Conservation (phyloP, 2,113 vertebrate genomes). For the Pelusios castaneus region DNA sequence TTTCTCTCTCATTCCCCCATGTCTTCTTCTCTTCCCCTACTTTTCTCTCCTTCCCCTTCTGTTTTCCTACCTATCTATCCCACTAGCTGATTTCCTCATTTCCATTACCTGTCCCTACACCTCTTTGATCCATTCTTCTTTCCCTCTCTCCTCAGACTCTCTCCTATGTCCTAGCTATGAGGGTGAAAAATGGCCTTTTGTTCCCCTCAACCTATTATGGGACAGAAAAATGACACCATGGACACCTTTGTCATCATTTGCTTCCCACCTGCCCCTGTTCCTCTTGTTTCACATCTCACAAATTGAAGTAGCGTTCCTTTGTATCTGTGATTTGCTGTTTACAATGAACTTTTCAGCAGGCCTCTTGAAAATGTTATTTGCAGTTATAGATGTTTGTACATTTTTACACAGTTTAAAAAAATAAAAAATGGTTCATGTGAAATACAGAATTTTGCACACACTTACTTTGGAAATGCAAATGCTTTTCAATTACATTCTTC, state of each 20-base stretch:
- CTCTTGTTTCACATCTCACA: background rate
- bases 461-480: background rate
- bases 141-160: background rate
- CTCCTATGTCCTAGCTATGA: background rate
- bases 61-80: background rate
- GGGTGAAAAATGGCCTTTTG: background rate
- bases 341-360: background rate
- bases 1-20: background rate
- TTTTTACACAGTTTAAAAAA: background rate
- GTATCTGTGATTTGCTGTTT: background rate
- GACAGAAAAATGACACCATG: background rate
- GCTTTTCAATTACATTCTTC: background rate
- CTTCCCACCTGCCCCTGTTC: background rate
- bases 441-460: slow-evolving; percentile 6
- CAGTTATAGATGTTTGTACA: background rate
- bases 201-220: background rate
- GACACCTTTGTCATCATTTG: background rate
- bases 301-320: background rate
- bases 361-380: background rate
- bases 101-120: background rate
- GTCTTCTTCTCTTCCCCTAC: background rate
- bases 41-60: background rate
- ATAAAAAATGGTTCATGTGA: background rate
- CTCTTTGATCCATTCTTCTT: background rate
- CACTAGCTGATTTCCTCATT: background rate